Base-by-base conservation (phyloP, 2,797 vertebrate genomes). In the Dromococcyx pavoninus region DNA sequence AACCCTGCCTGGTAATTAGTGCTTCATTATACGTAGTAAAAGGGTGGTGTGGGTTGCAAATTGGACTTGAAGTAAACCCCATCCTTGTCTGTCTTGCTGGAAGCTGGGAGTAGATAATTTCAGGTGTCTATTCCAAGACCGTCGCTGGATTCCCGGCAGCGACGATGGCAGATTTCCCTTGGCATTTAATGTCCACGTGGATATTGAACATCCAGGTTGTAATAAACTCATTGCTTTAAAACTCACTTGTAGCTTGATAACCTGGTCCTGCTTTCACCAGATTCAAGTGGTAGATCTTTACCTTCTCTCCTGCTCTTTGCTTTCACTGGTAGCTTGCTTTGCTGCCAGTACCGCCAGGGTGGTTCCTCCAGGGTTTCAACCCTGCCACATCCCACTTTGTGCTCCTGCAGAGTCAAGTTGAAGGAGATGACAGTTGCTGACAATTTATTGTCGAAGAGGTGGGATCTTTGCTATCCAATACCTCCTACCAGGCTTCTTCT, bases 71-170 rank as follows among this genome's bases (percentile, higher is more conserved):
- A 76, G 44, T 24, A 54, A 79, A 35, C 18, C 39, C 33, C 64
- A 7, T 66, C 41, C 8, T 14, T n/a, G 32, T 24, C 57, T 3
- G 0, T 54, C 54, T 35, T 2, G 0, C 62, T 43, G 3, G 35
- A 54, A 75, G 76, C 41, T 6, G 9, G 23, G 74, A 35, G 1
- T 3, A 41, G 54, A n/a, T 19, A 4, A 72, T 15, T 70, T 60
- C 32, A 23, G 0, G 0, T n/a, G 28, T 23, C 24, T 11, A 0
- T 64, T 27, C 27, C 2, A 17, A 53, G 53, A n/a, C 10, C 27
- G 5, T 56, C 0, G 0, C 32, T 37, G 53, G 13, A 4, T 69
- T 85, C 18, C 61, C 17, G 4, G 2, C 44, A 53, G 57, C 2
- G 6, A 1, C 17, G 48, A 11, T 9, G 35, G 4, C 10, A 43